Base-by-base conservation (phyloP, 2,888 invertebrate species). In the Acanthosoma haemorrhoidale region DNA sequence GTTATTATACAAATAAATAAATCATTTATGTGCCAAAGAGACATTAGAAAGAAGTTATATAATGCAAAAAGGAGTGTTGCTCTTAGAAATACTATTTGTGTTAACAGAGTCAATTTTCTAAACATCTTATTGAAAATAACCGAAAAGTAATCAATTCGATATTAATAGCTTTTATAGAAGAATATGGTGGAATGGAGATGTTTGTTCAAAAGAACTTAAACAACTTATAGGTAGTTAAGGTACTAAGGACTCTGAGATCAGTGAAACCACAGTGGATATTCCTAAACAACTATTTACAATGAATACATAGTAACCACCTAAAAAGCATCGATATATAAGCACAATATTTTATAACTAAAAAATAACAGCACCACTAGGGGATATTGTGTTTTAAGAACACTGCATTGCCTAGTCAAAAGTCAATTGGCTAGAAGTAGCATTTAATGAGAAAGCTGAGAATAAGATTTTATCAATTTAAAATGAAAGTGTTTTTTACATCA, bases 381-480 rank as follows among this genome's bases (percentile, higher is more conserved):
- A 69, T 66, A 58, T 64, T 39, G 59, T 71, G 69, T 69, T 71
- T 38, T 21, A 58, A 68, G 38, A 69, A 71, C 69, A 71, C 71
- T 71, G 71, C 69, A 59, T 71, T 71, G 69, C 71, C 71, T 71
- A 71, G n/a, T 71, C n/a, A 60, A 63, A 69, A 63, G 41, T 68
- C 39, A 38, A 70, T 0, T 43, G 51, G 18, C 36, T 66, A 64
- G 18, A 21, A n/a, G 58, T 58, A 58, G 38, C 34, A 34, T 38
- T n/a, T 11, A 36, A 38, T 41, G 13, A 66, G n/a, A 25, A 66
- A 15, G 25, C 51, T 51, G 25, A 25, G n/a, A 61, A 38, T 15
- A 61, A n/a, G 21, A 0, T 31, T 59, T 59, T 25, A 60, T 18
- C 11, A n/a, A 60, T 60, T 32, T 6, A 60, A 16, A n/a, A 60